Base-by-base conservation (phyloP, 2,888 invertebrate genomes). In the Mythimna albipuncta region DNA sequence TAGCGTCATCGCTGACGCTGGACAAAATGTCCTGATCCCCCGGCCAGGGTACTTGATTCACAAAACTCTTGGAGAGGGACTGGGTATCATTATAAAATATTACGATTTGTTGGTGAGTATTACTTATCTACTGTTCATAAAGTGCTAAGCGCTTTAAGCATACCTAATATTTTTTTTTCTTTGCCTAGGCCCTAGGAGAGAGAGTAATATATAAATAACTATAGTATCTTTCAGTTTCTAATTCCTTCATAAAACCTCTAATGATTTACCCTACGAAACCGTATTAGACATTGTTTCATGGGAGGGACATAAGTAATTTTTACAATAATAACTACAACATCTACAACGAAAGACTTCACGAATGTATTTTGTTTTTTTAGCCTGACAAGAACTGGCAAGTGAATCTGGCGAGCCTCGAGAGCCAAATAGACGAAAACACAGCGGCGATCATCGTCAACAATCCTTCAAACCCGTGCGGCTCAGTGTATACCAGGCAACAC, bases 391-490 rank as follows among this genome's bases (percentile, higher is more conserved):
- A 97, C 76, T 99, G 99, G 99, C 97, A 98, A 93, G 97, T 98
- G 50, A 99, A 99, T 96, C 94, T 99, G 72, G 96, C 97, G 13
- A 98, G 99, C 91, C 93, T 99, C 91, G 99, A 99, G 93, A 97
- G 97, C 47, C 97, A 98, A 91, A 99, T 99, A 85, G 99, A 99
- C 92, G 97, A 97, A 32, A 97, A 98, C 67, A 99, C 99, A 0
- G 98, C 98, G 0, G 99, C 98, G 2, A 98, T 99, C 83, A 96
- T 99, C 61, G 97, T 99, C 69, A 99, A 99, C 93, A 99, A 99
- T 95, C 99, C 99, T 0, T 99, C 99, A 67, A 99, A 99, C 94
- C 99, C 99, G 0, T 99, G 99, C 90, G 99, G 99, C 41, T 99
- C 99, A 0, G 99, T 99, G 4, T 99, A 98, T 92, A 97, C 97